Percentiles rank a stretch among this genome's conserved stretches.
Conservation (phyloP, 2,113 vertebrate genomes). For the Seriola rivoliana region DNA sequence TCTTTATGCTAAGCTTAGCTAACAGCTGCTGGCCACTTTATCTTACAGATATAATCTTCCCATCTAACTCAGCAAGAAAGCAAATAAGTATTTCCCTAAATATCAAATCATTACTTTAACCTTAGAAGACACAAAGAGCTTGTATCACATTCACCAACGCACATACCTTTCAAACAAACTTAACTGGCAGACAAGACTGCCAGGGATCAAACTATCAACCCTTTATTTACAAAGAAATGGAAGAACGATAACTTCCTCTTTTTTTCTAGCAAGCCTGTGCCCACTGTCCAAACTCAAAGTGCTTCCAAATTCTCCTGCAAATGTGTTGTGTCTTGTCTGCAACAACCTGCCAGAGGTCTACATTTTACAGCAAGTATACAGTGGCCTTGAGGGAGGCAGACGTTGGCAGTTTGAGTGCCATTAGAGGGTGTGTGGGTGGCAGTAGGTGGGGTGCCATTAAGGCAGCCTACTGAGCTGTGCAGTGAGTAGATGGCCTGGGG, state of each 20-base stretch:
- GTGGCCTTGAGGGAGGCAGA: conserved; percentile 23
- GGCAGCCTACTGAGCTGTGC: conserved; percentile 49
- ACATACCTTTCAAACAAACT: no score
- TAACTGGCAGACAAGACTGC: no score
- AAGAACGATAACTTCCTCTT: not conserved
- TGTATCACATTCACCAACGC: no score
- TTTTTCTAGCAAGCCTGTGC: not conserved
- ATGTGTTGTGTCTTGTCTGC: conserved; percentile 18
- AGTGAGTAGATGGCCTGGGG: conserved; percentile 50
- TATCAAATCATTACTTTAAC: no score
- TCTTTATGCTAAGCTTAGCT: no score
- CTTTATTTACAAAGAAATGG: not conserved
- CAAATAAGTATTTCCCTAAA: no score
- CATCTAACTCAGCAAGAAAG: no score
- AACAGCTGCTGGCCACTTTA: no score
- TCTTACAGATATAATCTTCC: no score
- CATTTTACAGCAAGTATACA: conserved; percentile 31
- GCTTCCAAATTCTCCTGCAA: not conserved
- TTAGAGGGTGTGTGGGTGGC: conserved; percentile 45
- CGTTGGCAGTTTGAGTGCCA: conserved; percentile 37
- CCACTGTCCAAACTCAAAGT: not conserved
- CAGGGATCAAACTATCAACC: no score
- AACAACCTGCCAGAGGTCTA: conserved; percentile 23
- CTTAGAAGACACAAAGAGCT: no score
- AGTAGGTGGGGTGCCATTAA: conserved; percentile 54